Evolutionary conservation across 1,140 invertebrate species (phyloP).

Genomic region (Whitmania pigra): DNA sequence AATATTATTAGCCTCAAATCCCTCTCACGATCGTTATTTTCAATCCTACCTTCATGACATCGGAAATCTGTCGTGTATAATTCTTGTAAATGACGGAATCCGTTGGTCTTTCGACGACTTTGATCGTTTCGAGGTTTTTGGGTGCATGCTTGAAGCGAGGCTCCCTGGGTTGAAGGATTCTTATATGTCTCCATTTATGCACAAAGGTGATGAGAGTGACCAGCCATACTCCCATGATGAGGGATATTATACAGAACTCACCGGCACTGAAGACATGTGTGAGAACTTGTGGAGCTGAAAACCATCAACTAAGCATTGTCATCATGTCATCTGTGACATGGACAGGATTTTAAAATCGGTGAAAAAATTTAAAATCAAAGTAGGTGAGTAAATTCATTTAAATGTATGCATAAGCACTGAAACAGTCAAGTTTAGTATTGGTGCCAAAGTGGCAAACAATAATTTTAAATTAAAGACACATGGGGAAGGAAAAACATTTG

Average conservation of each 20-base stretch:
- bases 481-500: too few relatives aligned
- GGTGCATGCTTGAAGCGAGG: constrained; percentile 32
- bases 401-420: too few relatives aligned
- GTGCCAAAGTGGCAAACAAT: too few relatives aligned
- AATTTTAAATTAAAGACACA: too few relatives aligned
- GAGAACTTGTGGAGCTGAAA: constrained; percentile 12
- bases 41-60: constrained; percentile 28
- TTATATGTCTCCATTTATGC: constrained; percentile 33
- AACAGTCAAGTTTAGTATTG: too few relatives aligned
- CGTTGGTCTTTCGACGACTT: constrained; percentile 33
- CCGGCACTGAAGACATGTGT: constrained; percentile 22
- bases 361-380: too few relatives aligned
- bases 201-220: constrained; percentile 32
- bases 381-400: too few relatives aligned
- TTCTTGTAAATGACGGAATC: constrained; percentile 38
- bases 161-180: constrained; percentile 34
- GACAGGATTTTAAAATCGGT: too few relatives aligned
- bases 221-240: constrained; percentile 32
- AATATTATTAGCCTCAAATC: too few relatives aligned
- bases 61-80: constrained; percentile 34
- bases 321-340: too few relatives aligned
- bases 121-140: constrained; percentile 35
- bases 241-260: constrained; percentile 30
- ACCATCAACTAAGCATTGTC: too few relatives aligned
- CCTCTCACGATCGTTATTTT: too few relatives aligned